These are phyloP conservation scores for Caprella mutica DNA, from an alignment of 2,888 invertebrate species.

Conservation along the genomic window DNA sequence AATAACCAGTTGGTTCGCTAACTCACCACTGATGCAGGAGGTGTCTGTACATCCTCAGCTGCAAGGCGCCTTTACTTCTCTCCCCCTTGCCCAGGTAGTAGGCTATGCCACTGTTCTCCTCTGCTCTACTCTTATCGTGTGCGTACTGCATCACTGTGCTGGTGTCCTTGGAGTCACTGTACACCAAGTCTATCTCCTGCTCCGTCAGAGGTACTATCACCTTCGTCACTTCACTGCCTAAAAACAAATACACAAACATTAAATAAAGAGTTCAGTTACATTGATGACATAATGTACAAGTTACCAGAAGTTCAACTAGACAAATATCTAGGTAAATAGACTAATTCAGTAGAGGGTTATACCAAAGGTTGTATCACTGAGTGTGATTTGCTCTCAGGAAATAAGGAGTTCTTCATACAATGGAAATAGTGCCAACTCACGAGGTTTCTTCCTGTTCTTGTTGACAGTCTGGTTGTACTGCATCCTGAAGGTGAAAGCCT, in stretches of 20 bases:
- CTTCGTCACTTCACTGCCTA: neutral
- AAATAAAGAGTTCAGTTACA: too few species aligned
- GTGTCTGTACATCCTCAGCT: conserved; percentile 4
- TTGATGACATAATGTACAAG: too few species aligned
- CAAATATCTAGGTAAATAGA: too few species aligned
- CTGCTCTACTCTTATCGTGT: neutral
- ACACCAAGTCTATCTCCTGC: conserved; percentile 1
- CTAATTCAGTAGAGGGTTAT: too few species aligned
- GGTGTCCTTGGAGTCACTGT: conserved; percentile 5
- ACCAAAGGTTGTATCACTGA: too few species aligned
- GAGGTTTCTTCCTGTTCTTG: conserved; percentile 11
- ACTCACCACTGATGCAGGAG: neutral
- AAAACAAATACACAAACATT: too few species aligned
- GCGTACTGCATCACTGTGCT: conserved; percentile 5
- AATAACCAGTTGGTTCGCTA: too few species aligned
- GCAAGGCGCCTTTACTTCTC: neutral
- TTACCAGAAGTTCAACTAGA: too few species aligned
- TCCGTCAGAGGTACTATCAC: neutral
- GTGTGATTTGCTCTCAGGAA: too few species aligned
- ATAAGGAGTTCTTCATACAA: too few species aligned
- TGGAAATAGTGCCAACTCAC: neutral
- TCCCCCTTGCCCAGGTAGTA: neutral
- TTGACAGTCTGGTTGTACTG: conserved; percentile 67
- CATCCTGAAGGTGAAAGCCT: conserved; percentile 70
- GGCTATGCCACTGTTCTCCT: neutral